Base-by-base conservation (phyloP, 2,113 vertebrate species). In the Myotis davidii region DNA sequence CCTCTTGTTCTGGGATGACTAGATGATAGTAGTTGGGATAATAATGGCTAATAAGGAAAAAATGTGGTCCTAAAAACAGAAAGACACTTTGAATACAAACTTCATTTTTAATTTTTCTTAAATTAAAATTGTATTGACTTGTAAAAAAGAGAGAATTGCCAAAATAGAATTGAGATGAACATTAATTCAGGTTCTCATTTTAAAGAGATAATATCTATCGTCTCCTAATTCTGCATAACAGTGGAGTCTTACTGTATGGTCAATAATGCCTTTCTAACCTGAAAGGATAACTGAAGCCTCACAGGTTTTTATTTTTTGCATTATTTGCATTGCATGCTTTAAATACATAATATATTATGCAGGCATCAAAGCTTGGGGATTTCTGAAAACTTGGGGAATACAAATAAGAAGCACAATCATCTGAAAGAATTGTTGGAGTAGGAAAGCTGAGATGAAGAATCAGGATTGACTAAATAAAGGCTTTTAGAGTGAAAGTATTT, bases 401-500 rank as follows among this genome's bases (percentile, higher is more conserved):
- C 88, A 96, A 94, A 72, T 27, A 88, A 92, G 54, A 76, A 88
- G 52, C 39, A 52, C 18, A 90, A 86, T 78, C 45, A 82, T 92
- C 72, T 77, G 77, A 21, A 85, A 91, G 25, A 94, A 97, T 34
- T 96, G 29, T 69, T 90, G 77, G 39, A 95, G 69, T 85, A 70
- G 25, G 69, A 94, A 89, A 69, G 86, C 45, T 67, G 29, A 84
- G 37, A 83, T 85, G 45, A 91, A 91, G 96, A 97, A 93, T 94
- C 37, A 67, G 93, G 54, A 95, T 69, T 94, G 70, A 87, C 83
- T 96, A 48, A 89, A 95, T 61, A 11, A 89, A 94, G 45, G 56
- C 88, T 94, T 92, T 97, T 78, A 85, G 86, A 96, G 93, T 87
- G 72, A 88, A 95, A 96, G 84, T 87, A 89, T 92, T 96, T 96